These are phyloP conservation scores for Drosophila parabipectinata DNA, from an alignment of 1,140 invertebrate species.

Conservation along the genomic window DNA sequence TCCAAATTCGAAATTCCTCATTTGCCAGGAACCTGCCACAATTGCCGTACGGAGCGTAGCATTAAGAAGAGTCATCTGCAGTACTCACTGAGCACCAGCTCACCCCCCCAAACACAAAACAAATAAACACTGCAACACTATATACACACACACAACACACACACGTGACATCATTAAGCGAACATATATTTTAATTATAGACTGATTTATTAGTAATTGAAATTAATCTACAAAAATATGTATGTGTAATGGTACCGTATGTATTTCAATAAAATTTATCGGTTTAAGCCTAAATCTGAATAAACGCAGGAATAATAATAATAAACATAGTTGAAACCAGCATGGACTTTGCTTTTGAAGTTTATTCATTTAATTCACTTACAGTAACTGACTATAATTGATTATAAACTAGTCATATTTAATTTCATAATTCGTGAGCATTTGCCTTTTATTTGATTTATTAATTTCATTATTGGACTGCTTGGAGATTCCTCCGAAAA, in stretches of 20 bases:
- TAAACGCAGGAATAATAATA: conserved; percentile 80
- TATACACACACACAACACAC: conserved; percentile 42
- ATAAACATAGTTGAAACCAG: conserved; percentile 61
- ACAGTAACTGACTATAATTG: no score
- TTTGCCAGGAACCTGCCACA: conserved; percentile 49
- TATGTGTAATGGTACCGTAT: conserved; percentile 64
- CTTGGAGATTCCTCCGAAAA: conserved; percentile 35
- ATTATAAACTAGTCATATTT: no score
- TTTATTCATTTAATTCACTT: no score
- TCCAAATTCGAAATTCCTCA: conserved; percentile 34
- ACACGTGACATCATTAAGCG: conserved; percentile 74
- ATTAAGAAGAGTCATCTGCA: conserved; percentile 55
- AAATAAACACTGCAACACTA: conserved; percentile 23
- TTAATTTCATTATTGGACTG: conserved; percentile 10
- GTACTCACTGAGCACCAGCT: conserved; percentile 56
- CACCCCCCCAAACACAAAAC: conserved; percentile 40
- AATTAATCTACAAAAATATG: conserved; percentile 80
- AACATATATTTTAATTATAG: conserved; percentile 83
- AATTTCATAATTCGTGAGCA: background rate
- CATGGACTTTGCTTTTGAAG: conserved; percentile 5
- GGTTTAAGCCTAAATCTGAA: conserved; percentile 78
- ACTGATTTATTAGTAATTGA: conserved; percentile 83
- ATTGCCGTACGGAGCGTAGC: conserved; percentile 42
- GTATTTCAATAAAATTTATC: conserved; percentile 64
- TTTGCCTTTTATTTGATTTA: conserved; percentile 19